Evolutionary conservation across 2,888 invertebrate species (phyloP), one percentile per base, ranked within the genome.

Genomic region (Lathronympha strigana): DNA sequence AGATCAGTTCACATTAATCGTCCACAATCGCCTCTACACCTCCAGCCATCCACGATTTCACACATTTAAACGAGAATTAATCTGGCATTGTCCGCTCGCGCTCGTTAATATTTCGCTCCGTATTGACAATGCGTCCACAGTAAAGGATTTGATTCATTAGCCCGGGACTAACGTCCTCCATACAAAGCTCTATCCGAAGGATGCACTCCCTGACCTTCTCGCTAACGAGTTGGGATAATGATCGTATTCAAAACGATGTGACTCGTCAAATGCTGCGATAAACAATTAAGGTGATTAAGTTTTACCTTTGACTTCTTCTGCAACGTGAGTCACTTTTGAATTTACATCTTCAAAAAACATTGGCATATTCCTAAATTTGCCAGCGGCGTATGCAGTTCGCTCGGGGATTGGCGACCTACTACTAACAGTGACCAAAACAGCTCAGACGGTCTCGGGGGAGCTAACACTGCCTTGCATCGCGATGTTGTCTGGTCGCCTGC

Each of bases 191-290:
- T 78, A 86, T 84, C 84, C 82, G 82, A 76, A 82, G 81, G 82
- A 81, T 84, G 84, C 84, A 86, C 84, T 87, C 86, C 74, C 75
- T 86, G 87, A 88, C 86, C 87, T 82, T 80, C 80, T 76, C 85
- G 83, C 83, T 88, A 90, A 91, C 88, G 88, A 90, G 86, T 84
- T 83, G 76, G 78, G 81, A 85, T 87, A 88, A 91, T 89, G 87
- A 88, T 85, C 84, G 82, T 78, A 86, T 89, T 87, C 82, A 86
- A 79, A 79, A 77, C 76, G 74, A 77, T 83, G 83, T 83, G 84
- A 86, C 83, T 82, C 80, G 80, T 76, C 75, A 72, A 81, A 80
- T 78, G 78, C 77, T 75, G 72, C 74, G 72, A 72, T 71, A 74
- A 75, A 79, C 76, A 78, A 74, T 76, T 75, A 79, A 73, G 71